Evolutionary conservation across 2,113 vertebrate species (phyloP).

Genomic region (Chaetodon auriga): DNA sequence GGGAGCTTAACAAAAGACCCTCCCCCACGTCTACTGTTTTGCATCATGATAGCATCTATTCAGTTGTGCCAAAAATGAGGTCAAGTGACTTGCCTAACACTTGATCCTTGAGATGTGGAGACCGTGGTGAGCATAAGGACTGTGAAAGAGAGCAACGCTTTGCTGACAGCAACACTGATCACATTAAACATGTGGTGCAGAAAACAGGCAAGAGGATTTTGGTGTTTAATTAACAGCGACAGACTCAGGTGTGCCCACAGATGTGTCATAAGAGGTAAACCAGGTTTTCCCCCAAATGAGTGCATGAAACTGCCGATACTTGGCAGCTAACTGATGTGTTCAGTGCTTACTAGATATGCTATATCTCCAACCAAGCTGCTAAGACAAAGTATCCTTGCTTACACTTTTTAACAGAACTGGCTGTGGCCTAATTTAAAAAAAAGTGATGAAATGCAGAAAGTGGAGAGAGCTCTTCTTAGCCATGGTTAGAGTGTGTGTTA

Average conservation of each 20-base stretch:
- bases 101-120: slow-evolving; percentile 35
- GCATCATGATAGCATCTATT: slow-evolving; percentile 14
- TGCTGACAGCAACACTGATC: slow-evolving; percentile 68
- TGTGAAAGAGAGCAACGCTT: slow-evolving; percentile 48
- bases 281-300: slow-evolving; percentile 56
- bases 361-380: slow-evolving; percentile 48
- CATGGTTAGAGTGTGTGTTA: slow-evolving; percentile 33
- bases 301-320: slow-evolving; percentile 41
- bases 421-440: slow-evolving; percentile 65
- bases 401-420: slow-evolving; percentile 42
- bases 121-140: slow-evolving; percentile 37
- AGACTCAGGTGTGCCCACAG: slow-evolving; percentile 70
- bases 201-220: slow-evolving; percentile 47
- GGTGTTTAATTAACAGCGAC: slow-evolving; percentile 75
- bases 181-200: slow-evolving; percentile 52
- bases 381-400: slow-evolving; percentile 38
- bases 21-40: slow-evolving; percentile 22
- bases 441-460: slow-evolving; percentile 70
- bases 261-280: slow-evolving; percentile 62
- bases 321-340: slow-evolving; percentile 58
- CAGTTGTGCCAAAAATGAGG: slow-evolving; percentile 43
- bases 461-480: slow-evolving; percentile 17
- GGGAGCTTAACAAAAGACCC: slow-evolving; percentile 15
- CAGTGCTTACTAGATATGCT: slow-evolving; percentile 17
- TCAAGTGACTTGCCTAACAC: slow-evolving; percentile 38